phyloP scores from a whole-genome alignment of 2,113 vertebrate genomes.

The Chionis minor region DNA sequence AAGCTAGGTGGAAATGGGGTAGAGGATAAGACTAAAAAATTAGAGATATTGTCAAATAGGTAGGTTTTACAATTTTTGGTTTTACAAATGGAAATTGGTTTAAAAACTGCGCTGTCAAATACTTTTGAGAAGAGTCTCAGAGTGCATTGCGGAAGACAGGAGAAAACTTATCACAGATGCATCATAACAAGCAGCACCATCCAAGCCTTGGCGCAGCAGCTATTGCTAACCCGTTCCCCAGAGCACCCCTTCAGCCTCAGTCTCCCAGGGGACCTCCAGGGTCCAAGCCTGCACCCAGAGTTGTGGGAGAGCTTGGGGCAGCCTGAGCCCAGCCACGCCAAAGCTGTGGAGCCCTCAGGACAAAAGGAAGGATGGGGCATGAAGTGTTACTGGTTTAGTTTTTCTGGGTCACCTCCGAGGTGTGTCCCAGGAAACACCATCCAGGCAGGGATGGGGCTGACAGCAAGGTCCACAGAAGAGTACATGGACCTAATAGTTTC shows the following conservation, averaged over 20 bases:
- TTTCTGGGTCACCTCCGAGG: background rate
- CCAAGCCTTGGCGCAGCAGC: background rate
- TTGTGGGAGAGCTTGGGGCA: background rate
- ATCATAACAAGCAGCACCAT: fast-evolving
- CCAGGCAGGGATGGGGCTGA: background rate
- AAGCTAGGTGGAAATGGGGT: background rate
- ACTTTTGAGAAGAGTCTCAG: background rate
- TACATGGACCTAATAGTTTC: background rate
- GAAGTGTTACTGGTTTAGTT: background rate
- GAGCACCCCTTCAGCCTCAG: background rate
- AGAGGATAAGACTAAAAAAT: background rate
- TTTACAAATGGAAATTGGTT: background rate
- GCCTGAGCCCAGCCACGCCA: background rate
- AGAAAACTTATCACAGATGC: background rate
- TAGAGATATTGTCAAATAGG: background rate
- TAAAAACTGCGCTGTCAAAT: background rate
- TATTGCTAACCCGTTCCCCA: background rate
- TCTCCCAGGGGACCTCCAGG: background rate
- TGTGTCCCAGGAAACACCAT: background rate
- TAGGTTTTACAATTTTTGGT: background rate
- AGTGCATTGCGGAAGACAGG: background rate
- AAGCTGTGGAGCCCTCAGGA: background rate
- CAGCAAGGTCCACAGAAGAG: background rate
- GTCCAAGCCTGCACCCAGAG: background rate
- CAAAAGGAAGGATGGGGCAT: background rate